phyloP scores from a whole-genome alignment of 2,888 invertebrate species.

The Caenorhabditis sp. region DNA sequence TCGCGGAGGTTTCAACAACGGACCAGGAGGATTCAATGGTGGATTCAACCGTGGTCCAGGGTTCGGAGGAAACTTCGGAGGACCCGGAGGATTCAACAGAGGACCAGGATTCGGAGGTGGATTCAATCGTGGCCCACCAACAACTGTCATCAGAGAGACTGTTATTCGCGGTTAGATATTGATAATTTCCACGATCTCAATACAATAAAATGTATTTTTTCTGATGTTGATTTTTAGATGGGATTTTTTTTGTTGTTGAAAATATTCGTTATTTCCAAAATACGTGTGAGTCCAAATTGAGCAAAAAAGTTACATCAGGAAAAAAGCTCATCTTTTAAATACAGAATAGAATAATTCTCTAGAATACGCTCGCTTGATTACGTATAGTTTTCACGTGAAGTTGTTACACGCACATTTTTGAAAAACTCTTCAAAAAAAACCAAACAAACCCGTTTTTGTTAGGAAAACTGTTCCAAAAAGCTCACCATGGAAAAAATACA shows the following conservation, averaged over 20 bases:
- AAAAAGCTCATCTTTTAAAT: too few species aligned
- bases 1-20: slow-evolving; percentile 21
- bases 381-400: too few species aligned
- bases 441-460: too few species aligned
- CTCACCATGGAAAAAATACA: too few species aligned
- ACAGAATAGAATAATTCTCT: too few species aligned
- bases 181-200: not conserved
- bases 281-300: too few species aligned
- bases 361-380: too few species aligned
- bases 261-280: too few species aligned
- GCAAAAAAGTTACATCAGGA: too few species aligned
- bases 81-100: slow-evolving; percentile 8
- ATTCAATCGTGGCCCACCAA: slow-evolving; percentile 17
- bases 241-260: not conserved
- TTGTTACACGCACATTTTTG: too few species aligned
- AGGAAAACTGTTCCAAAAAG: too few species aligned
- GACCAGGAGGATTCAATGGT: slow-evolving; percentile 14
- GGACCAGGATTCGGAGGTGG: slow-evolving; percentile 10
- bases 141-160: slow-evolving; percentile 43
- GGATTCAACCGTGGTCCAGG: slow-evolving; percentile 14
- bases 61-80: slow-evolving; percentile 16
- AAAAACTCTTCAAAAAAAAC: too few species aligned
- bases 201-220: not conserved
- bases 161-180: slow-evolving; percentile 35
- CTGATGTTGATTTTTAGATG: not conserved